phyloP scores from a whole-genome alignment of 2,888 invertebrate genomes.

The Macrophya alboannulata region DNA sequence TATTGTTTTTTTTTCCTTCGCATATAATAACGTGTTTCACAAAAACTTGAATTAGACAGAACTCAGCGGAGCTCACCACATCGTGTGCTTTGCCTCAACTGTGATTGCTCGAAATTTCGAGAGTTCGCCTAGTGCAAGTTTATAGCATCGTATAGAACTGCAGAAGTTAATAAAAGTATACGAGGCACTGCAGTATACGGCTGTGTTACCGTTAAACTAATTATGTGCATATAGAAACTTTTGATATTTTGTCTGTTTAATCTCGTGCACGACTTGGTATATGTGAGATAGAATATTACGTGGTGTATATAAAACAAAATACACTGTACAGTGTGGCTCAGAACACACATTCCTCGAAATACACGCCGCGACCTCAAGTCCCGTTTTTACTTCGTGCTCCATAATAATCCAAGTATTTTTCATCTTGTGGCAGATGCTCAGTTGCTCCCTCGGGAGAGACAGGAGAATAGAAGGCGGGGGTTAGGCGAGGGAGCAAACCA shows the following conservation, averaged over 20 bases:
- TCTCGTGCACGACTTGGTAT: constrained; percentile 4
- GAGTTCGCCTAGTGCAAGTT: not conserved
- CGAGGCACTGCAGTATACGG: not conserved
- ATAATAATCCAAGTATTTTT: constrained; percentile 50
- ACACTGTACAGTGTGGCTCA: not conserved
- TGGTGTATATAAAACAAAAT: not conserved
- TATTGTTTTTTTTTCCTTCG: not conserved
- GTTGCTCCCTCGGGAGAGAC: constrained; percentile 28
- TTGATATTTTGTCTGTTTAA: constrained; percentile 11
- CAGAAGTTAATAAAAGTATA: constrained; percentile 15
- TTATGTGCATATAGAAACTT: constrained; percentile 5
- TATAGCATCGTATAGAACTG: not conserved
- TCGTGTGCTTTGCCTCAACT: not conserved
- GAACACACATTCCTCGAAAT: constrained; percentile 29
- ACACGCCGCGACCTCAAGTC: constrained; percentile 16
- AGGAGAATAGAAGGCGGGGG: not conserved
- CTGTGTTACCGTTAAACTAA: not conserved
- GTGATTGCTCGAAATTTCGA: not conserved
- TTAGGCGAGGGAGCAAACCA: constrained; percentile 31
- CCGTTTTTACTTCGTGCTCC: constrained; percentile 35
- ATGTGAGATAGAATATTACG: not conserved
- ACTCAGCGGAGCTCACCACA: not conserved
- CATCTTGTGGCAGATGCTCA: constrained; percentile 51
- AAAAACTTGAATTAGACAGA: not conserved
- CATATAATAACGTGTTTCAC: not conserved